Evolutionary conservation across 2,888 invertebrate species (phyloP).

Genomic region (Pheosia tremula): DNA sequence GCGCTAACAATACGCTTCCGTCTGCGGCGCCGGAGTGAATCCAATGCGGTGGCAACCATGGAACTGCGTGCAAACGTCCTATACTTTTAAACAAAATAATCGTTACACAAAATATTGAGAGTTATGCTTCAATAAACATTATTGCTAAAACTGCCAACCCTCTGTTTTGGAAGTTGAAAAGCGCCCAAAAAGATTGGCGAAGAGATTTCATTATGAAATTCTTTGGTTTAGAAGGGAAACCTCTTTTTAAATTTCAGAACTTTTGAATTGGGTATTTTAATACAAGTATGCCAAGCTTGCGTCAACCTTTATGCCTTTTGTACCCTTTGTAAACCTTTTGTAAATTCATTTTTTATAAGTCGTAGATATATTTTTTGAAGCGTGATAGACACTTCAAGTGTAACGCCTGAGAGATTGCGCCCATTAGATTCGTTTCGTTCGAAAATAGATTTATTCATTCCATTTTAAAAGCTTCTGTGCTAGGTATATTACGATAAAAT

Average conservation of each 20-base stretch:
- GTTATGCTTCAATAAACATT: conserved; percentile 8
- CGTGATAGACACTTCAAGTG: background rate
- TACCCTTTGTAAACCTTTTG: conserved; percentile 25
- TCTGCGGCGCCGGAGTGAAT: conserved; percentile 40
- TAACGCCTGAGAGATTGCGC: background rate
- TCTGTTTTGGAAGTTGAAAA: conserved; percentile 46
- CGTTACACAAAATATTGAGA: background rate
- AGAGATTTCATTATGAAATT: conserved; percentile 55
- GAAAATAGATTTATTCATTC: no score
- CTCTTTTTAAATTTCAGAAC: conserved; percentile 50
- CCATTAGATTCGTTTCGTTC: background rate
- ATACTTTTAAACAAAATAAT: background rate
- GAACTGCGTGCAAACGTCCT: background rate
- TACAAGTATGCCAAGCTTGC: conserved; percentile 29
- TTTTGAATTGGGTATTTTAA: conserved; percentile 45
- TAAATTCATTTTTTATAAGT: conserved; percentile 7
- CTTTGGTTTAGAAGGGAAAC: conserved; percentile 48
- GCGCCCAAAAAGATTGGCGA: conserved; percentile 44
- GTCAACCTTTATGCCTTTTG: conserved; percentile 22
- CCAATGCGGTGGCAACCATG: background rate
- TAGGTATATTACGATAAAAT: background rate
- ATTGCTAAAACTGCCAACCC: conserved; percentile 41
- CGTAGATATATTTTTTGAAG: background rate
- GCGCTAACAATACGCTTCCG: conserved; percentile 64
- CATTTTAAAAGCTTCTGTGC: background rate